These are phyloP conservation scores for Epinotia demarniana DNA, from an alignment of 2,888 invertebrate species.

Conservation along the genomic window DNA sequence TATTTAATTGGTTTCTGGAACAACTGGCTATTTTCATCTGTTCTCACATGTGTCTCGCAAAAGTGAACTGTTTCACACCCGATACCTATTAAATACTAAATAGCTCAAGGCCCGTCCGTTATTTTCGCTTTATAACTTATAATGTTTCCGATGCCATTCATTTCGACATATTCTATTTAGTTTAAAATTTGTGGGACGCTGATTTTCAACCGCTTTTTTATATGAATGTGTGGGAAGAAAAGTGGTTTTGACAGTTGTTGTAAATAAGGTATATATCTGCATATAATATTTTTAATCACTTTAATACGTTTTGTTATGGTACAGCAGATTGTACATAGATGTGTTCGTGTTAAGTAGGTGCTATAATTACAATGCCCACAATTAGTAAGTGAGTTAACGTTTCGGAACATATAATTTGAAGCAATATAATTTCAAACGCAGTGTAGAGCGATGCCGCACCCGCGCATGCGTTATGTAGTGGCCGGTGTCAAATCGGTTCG, in stretches of 20 bases:
- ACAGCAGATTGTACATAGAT: constrained; percentile 11
- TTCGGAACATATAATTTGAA: constrained; percentile 66
- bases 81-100: constrained; percentile 79
- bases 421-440: constrained; percentile 60
- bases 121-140: constrained; percentile 66
- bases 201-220: constrained; percentile 15
- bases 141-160: constrained; percentile 47
- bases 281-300: not conserved
- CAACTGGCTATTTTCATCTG: constrained; percentile 30
- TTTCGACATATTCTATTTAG: constrained; percentile 54
- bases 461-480: constrained; percentile 50
- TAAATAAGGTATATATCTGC: not conserved
- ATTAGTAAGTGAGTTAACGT: constrained; percentile 59
- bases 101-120: constrained; percentile 74
- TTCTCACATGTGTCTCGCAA: constrained; percentile 55
- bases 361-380: constrained; percentile 50
- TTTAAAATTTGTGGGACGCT: constrained; percentile 46
- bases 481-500: constrained; percentile 39
- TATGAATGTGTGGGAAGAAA: not conserved
- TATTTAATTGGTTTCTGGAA: constrained; percentile 6
- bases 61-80: constrained; percentile 50
- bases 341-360: constrained; percentile 30
- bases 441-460: constrained; percentile 34
- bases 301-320: constrained; percentile 7
- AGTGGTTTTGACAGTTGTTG: constrained; percentile 36